These are phyloP conservation scores for Blastomussa wellsi DNA, from an alignment of 92 coral and sea anemone species.

Conservation along the genomic window DNA sequence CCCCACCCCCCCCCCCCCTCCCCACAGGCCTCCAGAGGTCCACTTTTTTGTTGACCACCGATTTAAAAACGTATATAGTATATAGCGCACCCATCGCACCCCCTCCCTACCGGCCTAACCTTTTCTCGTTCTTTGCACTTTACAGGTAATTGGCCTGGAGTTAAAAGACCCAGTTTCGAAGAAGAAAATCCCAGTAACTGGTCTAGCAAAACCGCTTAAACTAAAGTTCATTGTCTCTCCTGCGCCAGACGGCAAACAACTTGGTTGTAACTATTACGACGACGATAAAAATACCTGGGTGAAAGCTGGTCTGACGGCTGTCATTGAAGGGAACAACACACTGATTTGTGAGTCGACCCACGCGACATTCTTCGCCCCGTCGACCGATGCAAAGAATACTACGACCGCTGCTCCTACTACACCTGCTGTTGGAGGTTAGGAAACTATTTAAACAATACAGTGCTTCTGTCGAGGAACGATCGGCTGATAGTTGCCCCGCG, in stretches of 20 bases:
- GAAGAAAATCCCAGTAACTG: not conserved
- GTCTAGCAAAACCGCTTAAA: constrained; percentile 1
- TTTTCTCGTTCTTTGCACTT: not conserved
- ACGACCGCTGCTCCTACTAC: constrained; percentile 1
- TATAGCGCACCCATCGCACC: too few species aligned
- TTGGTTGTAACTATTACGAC: constrained; percentile 22
- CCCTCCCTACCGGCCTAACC: too few species aligned
- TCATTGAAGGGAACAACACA: not conserved
- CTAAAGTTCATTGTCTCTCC: not conserved
- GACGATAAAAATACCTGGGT: not conserved
- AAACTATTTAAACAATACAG: too few species aligned
- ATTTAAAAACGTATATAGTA: too few species aligned
- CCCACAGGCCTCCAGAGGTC: too few species aligned
- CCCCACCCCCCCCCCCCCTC: too few species aligned
- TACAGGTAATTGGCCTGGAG: constrained; percentile 17
- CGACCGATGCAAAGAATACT: not conserved
- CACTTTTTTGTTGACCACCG: too few species aligned
- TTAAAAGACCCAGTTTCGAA: constrained; percentile 6
- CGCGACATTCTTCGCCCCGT: constrained; percentile 49
- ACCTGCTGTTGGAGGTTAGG: constrained; percentile 20
- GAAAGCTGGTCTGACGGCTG: not conserved
- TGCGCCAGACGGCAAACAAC: constrained; percentile 5
- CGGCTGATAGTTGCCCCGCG: too few species aligned
- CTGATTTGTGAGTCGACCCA: constrained; percentile 24
- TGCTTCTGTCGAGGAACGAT: too few species aligned